These are phyloP conservation scores for Masnerella sp. DNA, from an alignment of 2,888 invertebrate genomes.

Conservation along the genomic window DNA sequence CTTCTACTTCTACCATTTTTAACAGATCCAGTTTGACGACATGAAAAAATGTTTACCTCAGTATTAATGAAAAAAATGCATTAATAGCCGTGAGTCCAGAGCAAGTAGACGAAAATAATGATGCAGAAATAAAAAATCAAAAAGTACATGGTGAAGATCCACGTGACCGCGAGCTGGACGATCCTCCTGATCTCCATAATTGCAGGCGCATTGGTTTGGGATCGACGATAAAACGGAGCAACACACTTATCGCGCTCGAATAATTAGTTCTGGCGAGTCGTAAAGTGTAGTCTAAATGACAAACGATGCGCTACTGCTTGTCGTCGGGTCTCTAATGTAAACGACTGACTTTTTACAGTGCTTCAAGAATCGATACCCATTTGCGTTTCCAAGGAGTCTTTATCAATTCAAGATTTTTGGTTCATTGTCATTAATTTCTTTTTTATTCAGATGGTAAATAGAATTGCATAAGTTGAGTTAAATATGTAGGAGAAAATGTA, in stretches of 20 bases:
- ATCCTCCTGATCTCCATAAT: constrained; percentile 63
- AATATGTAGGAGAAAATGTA: no score
- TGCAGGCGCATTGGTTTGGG: not conserved
- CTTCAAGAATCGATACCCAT: constrained; percentile 41
- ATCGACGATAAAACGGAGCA: constrained; percentile 2
- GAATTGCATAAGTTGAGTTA: no score
- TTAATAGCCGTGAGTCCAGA: constrained; percentile 67
- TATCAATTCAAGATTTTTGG: not conserved
- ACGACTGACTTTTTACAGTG: constrained; percentile 23
- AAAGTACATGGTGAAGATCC: constrained; percentile 72
- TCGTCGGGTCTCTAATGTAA: constrained; percentile 7
- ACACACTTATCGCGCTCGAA: constrained; percentile 15
- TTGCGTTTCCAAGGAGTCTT: not conserved
- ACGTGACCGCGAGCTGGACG: constrained; percentile 69
- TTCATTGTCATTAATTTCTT: constrained; percentile 6
- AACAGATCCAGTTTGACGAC: no score
- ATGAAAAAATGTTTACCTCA: no score
- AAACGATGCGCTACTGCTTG: constrained; percentile 32
- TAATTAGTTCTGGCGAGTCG: constrained; percentile 7
- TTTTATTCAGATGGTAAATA: no score
- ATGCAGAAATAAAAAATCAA: constrained; percentile 70
- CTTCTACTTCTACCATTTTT: no score
- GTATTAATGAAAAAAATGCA: not conserved
- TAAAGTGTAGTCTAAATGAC: constrained; percentile 32
- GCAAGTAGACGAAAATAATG: constrained; percentile 67